A percentile compares a stretch with the other conserved stretches of the same genome.
Evolutionary conservation across 1,140 invertebrate species (phyloP).

Genomic region (Drosophila santomea): DNA sequence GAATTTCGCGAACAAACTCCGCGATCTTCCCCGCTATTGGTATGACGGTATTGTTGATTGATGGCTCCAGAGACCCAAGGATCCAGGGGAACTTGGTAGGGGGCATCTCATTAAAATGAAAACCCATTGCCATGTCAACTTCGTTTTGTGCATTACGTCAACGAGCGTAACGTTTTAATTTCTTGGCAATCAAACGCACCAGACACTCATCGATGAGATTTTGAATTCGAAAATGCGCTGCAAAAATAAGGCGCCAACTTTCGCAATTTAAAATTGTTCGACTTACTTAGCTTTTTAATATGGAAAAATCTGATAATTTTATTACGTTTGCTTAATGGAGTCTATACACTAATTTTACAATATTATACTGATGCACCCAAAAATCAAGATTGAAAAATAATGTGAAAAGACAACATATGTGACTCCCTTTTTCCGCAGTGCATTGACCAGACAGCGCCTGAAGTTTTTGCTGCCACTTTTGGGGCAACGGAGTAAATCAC

Average conservation of each 20-base stretch:
- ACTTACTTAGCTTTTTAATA: too few relatives aligned
- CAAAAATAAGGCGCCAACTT: not conserved
- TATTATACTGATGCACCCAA: too few relatives aligned
- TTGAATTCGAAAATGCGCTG: slow-evolving; percentile 16
- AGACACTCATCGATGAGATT: slow-evolving; percentile 60
- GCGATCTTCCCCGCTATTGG: slow-evolving; percentile 34
- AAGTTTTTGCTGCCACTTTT: slow-evolving; percentile 48
- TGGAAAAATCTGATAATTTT: too few relatives aligned
- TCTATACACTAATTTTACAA: too few relatives aligned
- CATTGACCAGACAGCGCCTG: slow-evolving; percentile 33
- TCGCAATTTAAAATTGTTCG: too few relatives aligned
- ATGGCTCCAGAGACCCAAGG: slow-evolving; percentile 37
- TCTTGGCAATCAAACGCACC: slow-evolving; percentile 76
- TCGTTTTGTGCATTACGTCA: slow-evolving; percentile 72
- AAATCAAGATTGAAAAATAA: too few relatives aligned
- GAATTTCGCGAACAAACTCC: slow-evolving; percentile 35
- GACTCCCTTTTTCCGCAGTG: slow-evolving; percentile 2
- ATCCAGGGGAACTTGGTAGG: slow-evolving; percentile 19
- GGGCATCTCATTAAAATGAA: slow-evolving; percentile 55
- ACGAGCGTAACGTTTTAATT: slow-evolving; percentile 82
- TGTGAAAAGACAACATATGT: too few relatives aligned
- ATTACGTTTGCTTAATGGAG: too few relatives aligned
- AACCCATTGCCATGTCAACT: slow-evolving; percentile 68
- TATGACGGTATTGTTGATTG: slow-evolving; percentile 53
- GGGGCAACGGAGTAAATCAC: slow-evolving; percentile 73